Conservation (phyloP, 2,797 vertebrate species). For the Steatocranus sp. region DNA sequence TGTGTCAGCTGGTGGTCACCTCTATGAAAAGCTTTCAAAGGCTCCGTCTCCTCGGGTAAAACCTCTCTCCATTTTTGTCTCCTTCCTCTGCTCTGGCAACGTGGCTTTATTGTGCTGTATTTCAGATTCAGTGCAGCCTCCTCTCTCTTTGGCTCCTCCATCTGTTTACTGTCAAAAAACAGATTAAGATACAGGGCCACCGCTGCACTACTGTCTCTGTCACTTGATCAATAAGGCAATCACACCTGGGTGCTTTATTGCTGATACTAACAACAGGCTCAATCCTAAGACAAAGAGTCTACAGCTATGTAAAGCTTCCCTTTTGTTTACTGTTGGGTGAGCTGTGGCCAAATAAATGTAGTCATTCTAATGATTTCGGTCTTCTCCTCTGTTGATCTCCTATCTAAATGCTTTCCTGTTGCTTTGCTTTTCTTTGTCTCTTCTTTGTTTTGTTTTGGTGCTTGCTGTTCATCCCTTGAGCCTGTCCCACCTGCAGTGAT, state of each 20-base stretch:
- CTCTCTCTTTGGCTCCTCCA: background rate
- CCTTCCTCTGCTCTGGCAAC: background rate
- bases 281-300: constrained; percentile 8
- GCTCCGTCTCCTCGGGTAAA: background rate
- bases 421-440: background rate
- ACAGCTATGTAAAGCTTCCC: background rate
- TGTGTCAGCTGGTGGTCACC: background rate
- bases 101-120: constrained; percentile 13
- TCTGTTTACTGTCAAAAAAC: constrained; percentile 43
- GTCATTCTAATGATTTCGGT: background rate
- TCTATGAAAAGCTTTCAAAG: background rate
- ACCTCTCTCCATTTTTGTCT: background rate
- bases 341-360: background rate
- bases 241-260: constrained; percentile 40
- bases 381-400: background rate
- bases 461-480: constrained; percentile 78
- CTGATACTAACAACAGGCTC: constrained; percentile 19
- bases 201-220: constrained; percentile 25
- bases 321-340: constrained; percentile 2
- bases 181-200: constrained; percentile 40
- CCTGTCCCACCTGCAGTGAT: constrained; percentile 96
- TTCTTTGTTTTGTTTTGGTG: constrained; percentile 2
- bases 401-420: constrained; percentile 15
- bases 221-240: constrained; percentile 60
- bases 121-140: background rate